phyloP scores from a whole-genome alignment of 2,888 invertebrate genomes.

The Drosophila melanosoma region DNA sequence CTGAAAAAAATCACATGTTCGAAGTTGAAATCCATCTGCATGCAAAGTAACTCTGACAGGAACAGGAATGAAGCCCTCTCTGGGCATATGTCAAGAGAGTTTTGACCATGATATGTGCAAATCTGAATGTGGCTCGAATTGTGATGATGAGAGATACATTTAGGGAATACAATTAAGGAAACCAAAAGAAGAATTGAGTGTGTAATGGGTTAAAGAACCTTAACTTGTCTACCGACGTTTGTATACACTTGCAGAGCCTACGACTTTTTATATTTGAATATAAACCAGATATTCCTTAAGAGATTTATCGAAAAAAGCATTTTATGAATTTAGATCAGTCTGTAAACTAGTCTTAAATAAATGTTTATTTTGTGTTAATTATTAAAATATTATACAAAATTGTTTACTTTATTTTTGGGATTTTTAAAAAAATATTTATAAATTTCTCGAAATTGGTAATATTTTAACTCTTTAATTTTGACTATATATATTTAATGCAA shows the following conservation, averaged over 20 bases:
- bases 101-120: conserved; percentile 43
- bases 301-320: background rate
- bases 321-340: background rate
- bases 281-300: background rate
- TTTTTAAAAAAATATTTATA: background rate
- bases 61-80: conserved; percentile 47
- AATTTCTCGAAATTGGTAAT: background rate
- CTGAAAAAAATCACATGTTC: conserved; percentile 7
- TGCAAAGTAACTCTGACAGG: conserved; percentile 65
- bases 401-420: background rate
- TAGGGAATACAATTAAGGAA: conserved; percentile 29
- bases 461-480: background rate
- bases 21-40: conserved; percentile 30
- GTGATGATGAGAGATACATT: conserved; percentile 49
- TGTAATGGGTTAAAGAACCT: conserved; percentile 14
- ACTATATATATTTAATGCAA: too few species aligned
- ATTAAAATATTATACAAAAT: background rate
- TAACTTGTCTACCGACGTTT: background rate
- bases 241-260: conserved; percentile 34
- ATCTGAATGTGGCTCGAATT: conserved; percentile 41
- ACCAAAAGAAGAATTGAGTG: conserved; percentile 18
- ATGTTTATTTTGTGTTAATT: background rate
- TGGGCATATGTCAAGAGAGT: conserved; percentile 9
- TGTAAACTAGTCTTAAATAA: background rate
- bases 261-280: background rate